Conservation (phyloP, 2,797 vertebrate genomes). For the Falco rusticolus region DNA sequence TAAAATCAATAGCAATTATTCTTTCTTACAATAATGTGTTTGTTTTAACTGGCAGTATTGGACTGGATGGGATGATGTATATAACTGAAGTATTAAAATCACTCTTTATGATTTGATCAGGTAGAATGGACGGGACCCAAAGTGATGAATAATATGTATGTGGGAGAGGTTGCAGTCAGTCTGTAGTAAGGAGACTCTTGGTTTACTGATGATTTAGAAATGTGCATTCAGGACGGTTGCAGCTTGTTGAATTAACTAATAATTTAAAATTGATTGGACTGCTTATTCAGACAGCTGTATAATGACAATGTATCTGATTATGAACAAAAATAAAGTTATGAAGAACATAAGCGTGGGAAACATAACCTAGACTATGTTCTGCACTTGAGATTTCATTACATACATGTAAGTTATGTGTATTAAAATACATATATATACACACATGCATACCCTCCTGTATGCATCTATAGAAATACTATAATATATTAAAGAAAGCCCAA, state of each 20-base stretch:
- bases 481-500: background rate
- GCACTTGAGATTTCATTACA: background rate
- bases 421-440: background rate
- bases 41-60: background rate
- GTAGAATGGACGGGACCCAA: background rate
- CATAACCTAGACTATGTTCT: background rate
- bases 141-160: fast-evolving
- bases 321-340: background rate
- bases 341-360: background rate
- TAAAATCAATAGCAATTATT: background rate
- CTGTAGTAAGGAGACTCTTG: background rate
- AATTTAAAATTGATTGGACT: background rate
- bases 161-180: background rate
- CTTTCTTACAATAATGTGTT: background rate
- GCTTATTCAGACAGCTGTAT: background rate
- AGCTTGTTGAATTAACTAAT: background rate
- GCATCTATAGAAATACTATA: background rate
- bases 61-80: background rate
- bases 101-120: background rate
- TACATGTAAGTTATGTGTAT: fast-evolving
- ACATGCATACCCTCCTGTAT: background rate
- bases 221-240: background rate
- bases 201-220: background rate
- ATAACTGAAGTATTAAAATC: background rate
- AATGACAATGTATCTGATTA: background rate